These are phyloP conservation scores for Thalpophila matura DNA, from an alignment of 2,888 invertebrate species.

Conservation along the genomic window DNA sequence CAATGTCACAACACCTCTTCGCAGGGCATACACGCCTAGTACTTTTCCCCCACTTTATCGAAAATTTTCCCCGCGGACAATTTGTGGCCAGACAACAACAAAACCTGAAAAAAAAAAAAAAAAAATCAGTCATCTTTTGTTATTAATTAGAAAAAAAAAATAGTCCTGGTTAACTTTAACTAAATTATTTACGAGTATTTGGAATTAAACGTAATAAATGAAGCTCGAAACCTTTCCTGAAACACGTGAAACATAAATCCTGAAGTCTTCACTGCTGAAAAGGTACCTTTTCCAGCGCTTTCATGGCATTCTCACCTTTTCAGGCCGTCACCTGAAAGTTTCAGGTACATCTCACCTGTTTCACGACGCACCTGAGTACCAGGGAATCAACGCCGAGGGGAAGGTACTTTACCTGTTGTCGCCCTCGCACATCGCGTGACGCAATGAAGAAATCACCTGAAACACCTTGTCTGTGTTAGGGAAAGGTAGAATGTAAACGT, in stretches of 20 bases:
- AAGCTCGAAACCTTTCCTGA: background rate
- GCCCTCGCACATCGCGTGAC: constrained; percentile 34
- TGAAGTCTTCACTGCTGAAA: constrained; percentile 1
- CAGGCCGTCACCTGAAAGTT: constrained; percentile 43
- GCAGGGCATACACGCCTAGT: constrained; percentile 73
- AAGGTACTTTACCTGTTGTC: constrained; percentile 69
- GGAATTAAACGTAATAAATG: background rate
- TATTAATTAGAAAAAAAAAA: background rate
- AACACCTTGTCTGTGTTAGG: constrained; percentile 4
- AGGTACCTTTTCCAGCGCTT: background rate
- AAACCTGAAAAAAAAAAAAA: background rate
- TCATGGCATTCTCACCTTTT: constrained; percentile 34
- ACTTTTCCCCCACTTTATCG: constrained; percentile 84
- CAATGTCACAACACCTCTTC: constrained; percentile 55
- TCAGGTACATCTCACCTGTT: constrained; percentile 79
- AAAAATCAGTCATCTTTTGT: background rate
- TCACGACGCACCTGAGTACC: constrained; percentile 79
- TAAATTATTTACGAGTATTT: background rate
- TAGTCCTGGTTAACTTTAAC: background rate
- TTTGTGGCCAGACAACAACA: constrained; percentile 16
- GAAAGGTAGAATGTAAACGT: constrained; percentile 12
- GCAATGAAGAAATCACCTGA: constrained; percentile 34
- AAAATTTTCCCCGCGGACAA: constrained; percentile 79
- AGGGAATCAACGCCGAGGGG: constrained; percentile 75
- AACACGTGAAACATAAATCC: constrained; percentile 1